Conservation (phyloP, 2,797 vertebrate genomes). For the Eulemur albifrons region DNA sequence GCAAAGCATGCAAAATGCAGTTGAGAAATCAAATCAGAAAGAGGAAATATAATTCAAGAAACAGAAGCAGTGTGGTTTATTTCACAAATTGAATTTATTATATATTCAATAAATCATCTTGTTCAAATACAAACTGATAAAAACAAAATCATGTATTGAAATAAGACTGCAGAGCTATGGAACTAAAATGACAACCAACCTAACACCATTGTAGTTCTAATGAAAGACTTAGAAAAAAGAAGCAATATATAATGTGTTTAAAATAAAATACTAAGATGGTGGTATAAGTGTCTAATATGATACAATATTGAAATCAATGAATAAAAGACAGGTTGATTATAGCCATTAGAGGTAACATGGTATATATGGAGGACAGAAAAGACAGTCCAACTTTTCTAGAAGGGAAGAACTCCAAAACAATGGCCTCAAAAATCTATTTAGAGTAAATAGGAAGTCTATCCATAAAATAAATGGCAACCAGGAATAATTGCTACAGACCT, state of each 20-base stretch:
- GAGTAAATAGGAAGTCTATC: neutral
- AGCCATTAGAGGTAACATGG: neutral
- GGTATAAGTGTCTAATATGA: neutral
- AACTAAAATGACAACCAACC: slow-evolving; percentile 9
- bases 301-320: neutral
- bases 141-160: slow-evolving; percentile 32
- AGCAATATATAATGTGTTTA: slow-evolving; percentile 1
- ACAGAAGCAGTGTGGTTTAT: neutral
- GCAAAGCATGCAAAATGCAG: neutral
- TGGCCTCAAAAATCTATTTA: neutral
- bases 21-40: neutral
- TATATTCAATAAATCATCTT: neutral
- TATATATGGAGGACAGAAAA: neutral
- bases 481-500: neutral
- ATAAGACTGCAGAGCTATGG: neutral
- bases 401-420: neutral
- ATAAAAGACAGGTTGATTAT: neutral
- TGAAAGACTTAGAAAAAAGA: neutral
- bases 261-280: slow-evolving; percentile 11
- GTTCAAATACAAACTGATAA: slow-evolving; percentile 41
- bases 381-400: neutral
- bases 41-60: neutral
- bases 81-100: neutral
- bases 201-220: neutral
- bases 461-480: neutral